These are phyloP conservation scores for Apomyelois bistriatella DNA, from an alignment of 2,888 invertebrate species.

Conservation along the genomic window DNA sequence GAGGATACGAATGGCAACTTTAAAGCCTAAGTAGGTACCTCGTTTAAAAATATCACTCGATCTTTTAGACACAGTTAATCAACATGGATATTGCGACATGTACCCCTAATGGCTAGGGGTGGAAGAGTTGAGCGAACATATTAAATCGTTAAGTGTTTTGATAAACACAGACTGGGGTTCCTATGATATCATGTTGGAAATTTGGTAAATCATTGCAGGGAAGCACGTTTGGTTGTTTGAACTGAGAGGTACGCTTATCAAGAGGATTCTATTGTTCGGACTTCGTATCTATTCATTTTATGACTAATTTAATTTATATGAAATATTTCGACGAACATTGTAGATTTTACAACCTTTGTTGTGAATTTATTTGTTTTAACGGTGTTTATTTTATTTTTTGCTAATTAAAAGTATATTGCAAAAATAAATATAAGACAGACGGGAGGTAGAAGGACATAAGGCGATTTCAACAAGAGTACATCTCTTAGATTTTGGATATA, in stretches of 20 bases:
- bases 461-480: no score
- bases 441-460: no score
- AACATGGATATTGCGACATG: constrained; percentile 47
- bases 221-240: constrained; percentile 33
- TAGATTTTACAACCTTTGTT: neutral
- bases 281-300: neutral
- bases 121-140: constrained; percentile 66
- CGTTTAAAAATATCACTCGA: neutral
- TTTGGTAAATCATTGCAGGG: constrained; percentile 64
- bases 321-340: neutral
- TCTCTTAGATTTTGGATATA: no score
- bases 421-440: no score
- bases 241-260: constrained; percentile 3
- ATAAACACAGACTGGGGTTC: constrained; percentile 73
- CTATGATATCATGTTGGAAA: constrained; percentile 63
- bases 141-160: constrained; percentile 79
- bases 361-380: no score
- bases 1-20: no score
- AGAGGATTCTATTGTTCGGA: constrained; percentile 1
- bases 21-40: neutral
- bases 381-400: no score
- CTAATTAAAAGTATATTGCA: no score
- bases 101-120: constrained; percentile 44
- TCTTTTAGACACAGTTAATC: constrained; percentile 38
- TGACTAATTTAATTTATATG: neutral